Percentiles rank a stretch among this genome's conserved stretches.
Evolutionary conservation across 2,113 vertebrate genomes (phyloP).

Genomic region (Sphaerodactylus townsendi): DNA sequence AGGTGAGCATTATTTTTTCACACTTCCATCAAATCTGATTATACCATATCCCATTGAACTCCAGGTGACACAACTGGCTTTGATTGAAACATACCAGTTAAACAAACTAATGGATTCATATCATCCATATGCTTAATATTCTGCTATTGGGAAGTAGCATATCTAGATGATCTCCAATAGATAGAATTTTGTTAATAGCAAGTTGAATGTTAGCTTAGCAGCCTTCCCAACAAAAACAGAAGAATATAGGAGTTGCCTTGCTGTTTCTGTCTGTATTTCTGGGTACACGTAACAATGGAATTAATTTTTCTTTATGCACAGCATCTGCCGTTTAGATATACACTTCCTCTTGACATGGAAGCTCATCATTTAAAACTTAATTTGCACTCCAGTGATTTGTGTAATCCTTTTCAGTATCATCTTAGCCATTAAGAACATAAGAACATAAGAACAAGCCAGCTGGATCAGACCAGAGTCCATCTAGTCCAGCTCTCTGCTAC

Average conservation of each 20-base stretch:
- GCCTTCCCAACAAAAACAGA: neutral
- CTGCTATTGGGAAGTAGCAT: neutral
- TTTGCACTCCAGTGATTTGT: too few species aligned
- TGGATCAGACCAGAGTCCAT: too few species aligned
- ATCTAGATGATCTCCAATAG: neutral
- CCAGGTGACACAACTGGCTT: neutral
- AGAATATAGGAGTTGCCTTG: neutral
- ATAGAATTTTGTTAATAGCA: neutral
- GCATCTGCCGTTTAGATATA: neutral
- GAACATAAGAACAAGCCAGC: too few species aligned
- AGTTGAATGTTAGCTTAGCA: neutral
- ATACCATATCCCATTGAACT: neutral
- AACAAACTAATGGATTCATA: neutral
- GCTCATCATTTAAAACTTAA: too few species aligned
- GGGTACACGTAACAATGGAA: neutral
- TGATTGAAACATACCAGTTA: neutral
- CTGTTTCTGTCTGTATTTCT: neutral
- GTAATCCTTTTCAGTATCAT: too few species aligned
- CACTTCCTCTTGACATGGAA: neutral
- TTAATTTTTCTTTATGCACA: neutral
- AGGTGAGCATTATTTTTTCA: conserved; percentile 59
- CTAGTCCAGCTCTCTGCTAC: too few species aligned
- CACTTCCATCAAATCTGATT: neutral
- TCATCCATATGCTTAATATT: neutral
- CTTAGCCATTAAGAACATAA: too few species aligned